Evolutionary conservation across 2,797 vertebrate species (phyloP).

Genomic region (Trematomus bernacchii): DNA sequence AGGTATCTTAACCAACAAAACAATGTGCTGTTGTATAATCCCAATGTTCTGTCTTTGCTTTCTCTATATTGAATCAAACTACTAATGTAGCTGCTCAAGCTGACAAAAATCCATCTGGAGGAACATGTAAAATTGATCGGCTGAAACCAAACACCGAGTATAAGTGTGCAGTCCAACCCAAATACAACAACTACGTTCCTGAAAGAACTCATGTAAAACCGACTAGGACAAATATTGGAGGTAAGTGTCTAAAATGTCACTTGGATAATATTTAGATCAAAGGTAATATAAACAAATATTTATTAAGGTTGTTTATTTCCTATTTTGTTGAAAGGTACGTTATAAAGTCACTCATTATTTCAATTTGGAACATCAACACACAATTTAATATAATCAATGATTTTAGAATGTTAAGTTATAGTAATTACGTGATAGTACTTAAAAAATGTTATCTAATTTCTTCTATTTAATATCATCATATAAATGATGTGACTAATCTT

Average conservation of each 20-base stretch:
- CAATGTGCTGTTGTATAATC: not conserved
- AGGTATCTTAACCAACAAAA: not conserved
- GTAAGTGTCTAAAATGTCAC: slow-evolving; percentile 43
- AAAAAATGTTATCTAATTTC: not conserved
- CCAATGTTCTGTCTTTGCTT: not conserved
- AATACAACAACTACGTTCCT: fast-evolving
- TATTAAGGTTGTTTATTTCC: too few relatives aligned
- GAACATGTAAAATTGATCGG: fast-evolving
- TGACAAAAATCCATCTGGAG: fast-evolving
- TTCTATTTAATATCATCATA: not conserved
- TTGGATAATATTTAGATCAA: not conserved
- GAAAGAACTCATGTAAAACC: fast-evolving
- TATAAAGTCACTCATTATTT: not conserved
- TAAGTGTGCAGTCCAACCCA: fast-evolving
- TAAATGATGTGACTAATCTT: not conserved
- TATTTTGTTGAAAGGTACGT: not conserved
- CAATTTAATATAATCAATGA: not conserved
- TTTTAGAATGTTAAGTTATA: not conserved
- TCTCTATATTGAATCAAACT: not conserved
- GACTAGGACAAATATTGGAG: fast-evolving
- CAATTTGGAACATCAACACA: not conserved
- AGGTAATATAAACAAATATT: not conserved
- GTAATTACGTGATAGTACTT: not conserved
- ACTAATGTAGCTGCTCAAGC: fast-evolving
- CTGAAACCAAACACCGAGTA: not conserved